Percentiles rank a stretch among this genome's conserved stretches.
Evolutionary conservation across 2,113 vertebrate genomes (phyloP).

Genomic region (Typhlomys cinereus): DNA sequence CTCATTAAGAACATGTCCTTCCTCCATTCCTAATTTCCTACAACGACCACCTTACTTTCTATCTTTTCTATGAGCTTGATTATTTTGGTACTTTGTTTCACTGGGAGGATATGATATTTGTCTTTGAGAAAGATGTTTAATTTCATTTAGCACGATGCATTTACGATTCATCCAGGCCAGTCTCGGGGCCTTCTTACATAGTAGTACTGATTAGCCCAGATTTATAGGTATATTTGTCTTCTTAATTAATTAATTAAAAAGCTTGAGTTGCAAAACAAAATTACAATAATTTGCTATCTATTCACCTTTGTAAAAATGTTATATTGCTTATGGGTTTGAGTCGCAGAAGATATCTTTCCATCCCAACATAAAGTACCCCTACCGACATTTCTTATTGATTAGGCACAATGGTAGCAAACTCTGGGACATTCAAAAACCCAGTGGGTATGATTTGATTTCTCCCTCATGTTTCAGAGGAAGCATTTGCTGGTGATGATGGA

Average conservation of each 20-base stretch:
- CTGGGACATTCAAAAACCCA: too few relatives aligned
- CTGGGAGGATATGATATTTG: neutral
- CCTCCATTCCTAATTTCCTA: fast-evolving
- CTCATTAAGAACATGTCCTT: neutral
- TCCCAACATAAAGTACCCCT: neutral
- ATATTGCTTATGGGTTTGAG: neutral
- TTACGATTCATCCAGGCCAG: neutral
- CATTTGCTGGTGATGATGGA: neutral
- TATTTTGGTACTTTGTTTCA: neutral
- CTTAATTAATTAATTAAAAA: too few relatives aligned
- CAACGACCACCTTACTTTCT: neutral
- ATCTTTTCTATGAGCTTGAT: neutral
- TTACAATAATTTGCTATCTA: neutral
- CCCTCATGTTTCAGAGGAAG: neutral
- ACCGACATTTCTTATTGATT: neutral
- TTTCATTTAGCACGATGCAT: neutral
- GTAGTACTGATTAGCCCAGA: neutral
- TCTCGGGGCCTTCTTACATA: neutral
- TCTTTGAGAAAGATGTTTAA: neutral
- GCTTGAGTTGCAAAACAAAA: neutral
- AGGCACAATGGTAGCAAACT: neutral
- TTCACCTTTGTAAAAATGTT: neutral
- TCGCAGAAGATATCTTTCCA: neutral
- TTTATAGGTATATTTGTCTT: too few relatives aligned
- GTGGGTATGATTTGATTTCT: neutral